phyloP scores from a whole-genome alignment of 2,797 vertebrate genomes.

The Typhlichthys eigenmanni region DNA sequence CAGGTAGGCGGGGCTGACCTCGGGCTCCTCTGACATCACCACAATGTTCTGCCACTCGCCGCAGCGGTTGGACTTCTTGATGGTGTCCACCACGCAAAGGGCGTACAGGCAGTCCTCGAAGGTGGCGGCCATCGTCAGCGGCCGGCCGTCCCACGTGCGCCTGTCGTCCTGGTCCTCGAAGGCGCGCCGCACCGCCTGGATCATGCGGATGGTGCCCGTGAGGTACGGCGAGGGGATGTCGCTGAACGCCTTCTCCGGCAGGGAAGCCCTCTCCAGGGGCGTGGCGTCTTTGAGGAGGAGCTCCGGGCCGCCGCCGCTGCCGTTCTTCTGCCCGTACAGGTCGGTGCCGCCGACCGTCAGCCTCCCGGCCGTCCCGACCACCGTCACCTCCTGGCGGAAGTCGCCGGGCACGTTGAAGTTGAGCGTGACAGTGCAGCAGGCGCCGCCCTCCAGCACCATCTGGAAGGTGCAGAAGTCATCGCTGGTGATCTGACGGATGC shows the following conservation, averaged over 20 bases:
- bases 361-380: slow-evolving; percentile 88
- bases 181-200: slow-evolving; percentile 93
- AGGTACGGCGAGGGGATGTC: slow-evolving; percentile 95
- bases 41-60: slow-evolving; percentile 98
- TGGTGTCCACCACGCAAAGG: slow-evolving; percentile 95
- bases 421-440: slow-evolving; percentile 95
- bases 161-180: slow-evolving; percentile 97
- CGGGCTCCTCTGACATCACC: slow-evolving; percentile 96
- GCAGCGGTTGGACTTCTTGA: slow-evolving; percentile 94
- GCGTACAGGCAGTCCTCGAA: slow-evolving; percentile 98
- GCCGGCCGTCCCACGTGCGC: slow-evolving; percentile 93
- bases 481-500: slow-evolving; percentile 98
- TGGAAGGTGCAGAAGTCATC: slow-evolving; percentile 99
- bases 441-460: slow-evolving; percentile 93
- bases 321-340: slow-evolving; percentile 93
- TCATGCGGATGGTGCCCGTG: slow-evolving; percentile 94
- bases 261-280: slow-evolving; percentile 85
- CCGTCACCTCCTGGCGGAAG: slow-evolving; percentile 93
- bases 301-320: slow-evolving; percentile 76
- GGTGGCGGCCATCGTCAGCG: slow-evolving; percentile 96
- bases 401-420: slow-evolving; percentile 97
- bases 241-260: slow-evolving; percentile 94
- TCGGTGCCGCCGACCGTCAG: slow-evolving; percentile 89
- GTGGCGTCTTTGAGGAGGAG: slow-evolving; percentile 91
- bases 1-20: slow-evolving; percentile 93